Conservation (phyloP, 2,888 invertebrate species). For the Mesopsocus fuscifrons region DNA sequence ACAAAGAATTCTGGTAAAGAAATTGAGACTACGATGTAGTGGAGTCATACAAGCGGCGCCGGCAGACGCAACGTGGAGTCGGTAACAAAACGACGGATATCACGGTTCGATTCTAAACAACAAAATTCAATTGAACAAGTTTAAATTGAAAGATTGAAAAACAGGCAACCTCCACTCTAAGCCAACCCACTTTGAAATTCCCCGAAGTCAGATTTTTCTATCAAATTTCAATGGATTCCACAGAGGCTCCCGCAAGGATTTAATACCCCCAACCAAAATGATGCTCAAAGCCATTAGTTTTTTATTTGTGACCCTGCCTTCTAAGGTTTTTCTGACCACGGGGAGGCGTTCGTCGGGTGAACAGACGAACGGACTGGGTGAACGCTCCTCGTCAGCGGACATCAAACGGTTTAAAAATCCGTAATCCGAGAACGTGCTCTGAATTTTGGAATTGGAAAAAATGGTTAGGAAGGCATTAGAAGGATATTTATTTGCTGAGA, state of each 20-base stretch:
- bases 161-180: not conserved
- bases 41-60: too few relatives aligned
- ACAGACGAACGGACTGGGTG: too few relatives aligned
- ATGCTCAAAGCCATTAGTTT: too few relatives aligned
- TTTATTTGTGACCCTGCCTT: too few relatives aligned
- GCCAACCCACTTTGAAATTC: not conserved
- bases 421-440: not conserved
- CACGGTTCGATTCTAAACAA: too few relatives aligned
- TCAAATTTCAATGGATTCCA: not conserved
- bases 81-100: too few relatives aligned
- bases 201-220: not conserved
- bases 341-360: too few relatives aligned
- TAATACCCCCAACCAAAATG: not conserved
- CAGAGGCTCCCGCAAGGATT: not conserved
- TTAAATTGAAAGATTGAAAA: not conserved
- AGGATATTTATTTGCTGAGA: not conserved
- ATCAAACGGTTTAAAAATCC: not conserved
- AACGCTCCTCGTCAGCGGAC: too few relatives aligned
- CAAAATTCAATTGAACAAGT: not conserved
- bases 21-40: too few relatives aligned
- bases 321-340: too few relatives aligned
- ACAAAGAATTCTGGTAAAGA: too few relatives aligned
- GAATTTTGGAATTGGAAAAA: not conserved
- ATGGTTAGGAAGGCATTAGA: not conserved
- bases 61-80: too few relatives aligned